A percentile compares a stretch with the other conserved stretches of the same genome.
phyloP scores from a whole-genome alignment of 2,888 invertebrate genomes.

The Linnaemya vulpina region DNA sequence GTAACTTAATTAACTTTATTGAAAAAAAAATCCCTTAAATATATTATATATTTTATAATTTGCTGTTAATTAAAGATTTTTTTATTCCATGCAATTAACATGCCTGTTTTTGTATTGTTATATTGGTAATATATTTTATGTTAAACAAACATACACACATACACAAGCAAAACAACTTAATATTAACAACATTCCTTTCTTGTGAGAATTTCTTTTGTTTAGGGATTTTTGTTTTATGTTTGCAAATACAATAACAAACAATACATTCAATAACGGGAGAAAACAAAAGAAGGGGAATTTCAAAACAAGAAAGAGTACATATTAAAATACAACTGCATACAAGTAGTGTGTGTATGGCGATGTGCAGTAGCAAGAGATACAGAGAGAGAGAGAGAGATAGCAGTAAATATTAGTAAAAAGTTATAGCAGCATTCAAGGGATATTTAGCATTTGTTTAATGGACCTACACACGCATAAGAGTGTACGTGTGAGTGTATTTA shows the following conservation, averaged over 20 bases:
- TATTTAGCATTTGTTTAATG: slow-evolving; percentile 39
- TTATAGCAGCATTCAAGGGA: slow-evolving; percentile 33
- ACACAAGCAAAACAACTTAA: slow-evolving; percentile 51
- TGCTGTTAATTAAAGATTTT: slow-evolving; percentile 58
- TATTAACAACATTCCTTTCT: slow-evolving; percentile 40
- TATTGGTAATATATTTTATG: slow-evolving; percentile 41
- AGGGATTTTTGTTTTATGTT: slow-evolving; percentile 11
- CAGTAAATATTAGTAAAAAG: slow-evolving; percentile 16
- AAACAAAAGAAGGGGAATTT: slow-evolving; percentile 23
- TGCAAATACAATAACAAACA: slow-evolving; percentile 48
- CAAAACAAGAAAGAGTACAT: slow-evolving; percentile 23
- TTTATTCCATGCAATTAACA: slow-evolving; percentile 65
- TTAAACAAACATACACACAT: slow-evolving; percentile 46
- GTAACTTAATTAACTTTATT: background rate
- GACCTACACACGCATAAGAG: background rate
- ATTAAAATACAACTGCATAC: slow-evolving; percentile 29
- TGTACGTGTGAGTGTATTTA: slow-evolving; percentile 2
- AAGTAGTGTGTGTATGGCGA: background rate
- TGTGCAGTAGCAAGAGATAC: slow-evolving; percentile 13
- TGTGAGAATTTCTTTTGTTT: slow-evolving; percentile 27
- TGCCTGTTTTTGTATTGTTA: slow-evolving; percentile 45
- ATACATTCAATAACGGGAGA: slow-evolving; percentile 29
- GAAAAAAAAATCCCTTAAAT: background rate
- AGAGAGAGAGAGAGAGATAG: no score
- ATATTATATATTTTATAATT: background rate